Percentiles rank a stretch among this genome's conserved stretches.
Evolutionary conservation across 2,888 invertebrate species (phyloP).

Genomic region (Cephus spinipes): DNA sequence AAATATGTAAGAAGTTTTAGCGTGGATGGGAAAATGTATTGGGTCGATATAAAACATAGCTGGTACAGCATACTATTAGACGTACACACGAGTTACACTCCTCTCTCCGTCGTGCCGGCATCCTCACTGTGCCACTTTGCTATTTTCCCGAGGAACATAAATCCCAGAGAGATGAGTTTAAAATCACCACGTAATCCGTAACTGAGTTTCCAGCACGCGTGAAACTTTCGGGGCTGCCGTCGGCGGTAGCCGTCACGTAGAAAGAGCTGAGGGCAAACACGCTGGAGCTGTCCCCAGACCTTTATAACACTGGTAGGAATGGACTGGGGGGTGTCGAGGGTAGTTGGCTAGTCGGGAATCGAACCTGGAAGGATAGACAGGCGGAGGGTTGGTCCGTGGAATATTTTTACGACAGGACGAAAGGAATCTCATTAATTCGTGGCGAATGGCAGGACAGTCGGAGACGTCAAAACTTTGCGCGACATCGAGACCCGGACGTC

Average conservation of each 20-base stretch:
- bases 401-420: slow-evolving; percentile 56
- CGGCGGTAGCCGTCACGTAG: background rate
- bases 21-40: slow-evolving; percentile 11
- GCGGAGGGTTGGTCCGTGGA: slow-evolving; percentile 23
- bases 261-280: background rate
- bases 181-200: slow-evolving; percentile 46
- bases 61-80: background rate
- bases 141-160: slow-evolving; percentile 38
- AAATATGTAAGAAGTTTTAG: slow-evolving; percentile 39
- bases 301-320: background rate
- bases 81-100: background rate
- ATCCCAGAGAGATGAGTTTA: slow-evolving; percentile 59
- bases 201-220: slow-evolving; percentile 7
- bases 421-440: slow-evolving; percentile 62
- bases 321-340: background rate
- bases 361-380: background rate
- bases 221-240: slow-evolving; percentile 23
- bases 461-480: slow-evolving; percentile 54
- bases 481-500: slow-evolving; percentile 37
- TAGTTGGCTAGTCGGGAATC: background rate
- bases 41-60: background rate
- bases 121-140: background rate
- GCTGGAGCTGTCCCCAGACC: background rate
- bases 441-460: slow-evolving; percentile 36
- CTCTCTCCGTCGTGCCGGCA: background rate